Conservation (phyloP, 1,140 invertebrate genomes). For the Asobara japonica region DNA sequence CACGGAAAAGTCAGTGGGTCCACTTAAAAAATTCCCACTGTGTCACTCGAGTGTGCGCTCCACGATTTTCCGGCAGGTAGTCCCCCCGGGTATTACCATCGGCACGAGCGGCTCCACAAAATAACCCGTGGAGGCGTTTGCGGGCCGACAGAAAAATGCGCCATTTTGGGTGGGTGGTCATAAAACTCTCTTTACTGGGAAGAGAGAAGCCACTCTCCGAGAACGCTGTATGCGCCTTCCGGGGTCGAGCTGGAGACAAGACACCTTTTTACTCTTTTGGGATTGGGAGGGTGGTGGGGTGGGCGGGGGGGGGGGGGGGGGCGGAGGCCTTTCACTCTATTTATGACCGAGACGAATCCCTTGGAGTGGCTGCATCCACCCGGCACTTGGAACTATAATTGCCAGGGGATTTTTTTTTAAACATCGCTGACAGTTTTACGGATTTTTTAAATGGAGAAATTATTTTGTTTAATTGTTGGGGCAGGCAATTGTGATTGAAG, state of each 20-base stretch:
- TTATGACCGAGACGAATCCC: conserved; percentile 13
- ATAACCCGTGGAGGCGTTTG: background rate
- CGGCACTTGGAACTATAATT: conserved; percentile 13
- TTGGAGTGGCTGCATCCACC: conserved; percentile 12
- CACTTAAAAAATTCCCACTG: background rate
- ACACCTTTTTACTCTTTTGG: conserved; percentile 11
- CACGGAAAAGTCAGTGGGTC: no score
- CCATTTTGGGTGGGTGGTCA: background rate
- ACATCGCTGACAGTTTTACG: background rate
- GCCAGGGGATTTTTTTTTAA: background rate
- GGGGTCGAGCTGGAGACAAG: conserved; percentile 6
- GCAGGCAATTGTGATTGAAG: no score
- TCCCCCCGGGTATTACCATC: background rate
- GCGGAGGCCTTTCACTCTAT: conserved; percentile 7
- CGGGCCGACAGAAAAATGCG: background rate
- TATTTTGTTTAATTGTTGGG: no score
- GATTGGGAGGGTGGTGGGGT: background rate
- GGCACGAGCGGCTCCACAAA: background rate
- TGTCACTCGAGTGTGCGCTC: background rate
- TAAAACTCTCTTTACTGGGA: conserved; percentile 5
- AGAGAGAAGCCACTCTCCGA: background rate
- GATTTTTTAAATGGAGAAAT: background rate
- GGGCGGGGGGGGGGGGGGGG: background rate
- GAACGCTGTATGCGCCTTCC: background rate
- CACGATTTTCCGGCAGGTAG: background rate